These are phyloP conservation scores for Plusia festucae DNA, from an alignment of 2,888 invertebrate genomes.

Conservation along the genomic window DNA sequence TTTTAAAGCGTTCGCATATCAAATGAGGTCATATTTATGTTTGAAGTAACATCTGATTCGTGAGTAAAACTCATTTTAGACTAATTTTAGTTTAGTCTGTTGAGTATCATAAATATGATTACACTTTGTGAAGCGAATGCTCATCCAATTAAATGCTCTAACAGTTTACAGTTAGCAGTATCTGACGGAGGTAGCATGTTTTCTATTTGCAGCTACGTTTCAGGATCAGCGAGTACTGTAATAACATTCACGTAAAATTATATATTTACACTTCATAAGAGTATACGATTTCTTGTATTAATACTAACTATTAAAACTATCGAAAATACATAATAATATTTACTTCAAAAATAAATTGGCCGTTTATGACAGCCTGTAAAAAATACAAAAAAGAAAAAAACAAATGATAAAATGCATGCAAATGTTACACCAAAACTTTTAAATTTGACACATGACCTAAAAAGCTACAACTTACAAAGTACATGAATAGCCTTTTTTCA, in stretches of 20 bases:
- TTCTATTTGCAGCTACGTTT: too few species aligned
- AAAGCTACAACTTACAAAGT: neutral
- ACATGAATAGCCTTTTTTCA: slow-evolving; percentile 10
- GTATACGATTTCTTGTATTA: too few species aligned
- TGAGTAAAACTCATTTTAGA: neutral
- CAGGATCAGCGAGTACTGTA: too few species aligned
- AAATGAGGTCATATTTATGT: neutral
- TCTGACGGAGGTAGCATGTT: neutral
- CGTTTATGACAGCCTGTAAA: neutral
- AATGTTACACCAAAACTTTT: neutral
- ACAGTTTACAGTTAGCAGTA: neutral
- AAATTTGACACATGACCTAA: neutral
- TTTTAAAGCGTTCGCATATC: too few species aligned
- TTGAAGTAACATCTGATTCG: neutral
- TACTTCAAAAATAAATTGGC: neutral
- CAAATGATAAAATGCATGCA: neutral
- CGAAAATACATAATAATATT: too few species aligned
- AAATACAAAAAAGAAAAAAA: neutral
- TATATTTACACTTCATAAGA: too few species aligned
- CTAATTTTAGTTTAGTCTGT: neutral
- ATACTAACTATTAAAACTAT: too few species aligned
- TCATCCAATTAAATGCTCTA: neutral
- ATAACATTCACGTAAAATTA: too few species aligned
- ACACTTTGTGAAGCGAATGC: neutral
- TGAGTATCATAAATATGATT: slow-evolving; percentile 1